These are phyloP conservation scores for Oxyteleia sp. DNA, from an alignment of 2,888 invertebrate species.

Conservation along the genomic window DNA sequence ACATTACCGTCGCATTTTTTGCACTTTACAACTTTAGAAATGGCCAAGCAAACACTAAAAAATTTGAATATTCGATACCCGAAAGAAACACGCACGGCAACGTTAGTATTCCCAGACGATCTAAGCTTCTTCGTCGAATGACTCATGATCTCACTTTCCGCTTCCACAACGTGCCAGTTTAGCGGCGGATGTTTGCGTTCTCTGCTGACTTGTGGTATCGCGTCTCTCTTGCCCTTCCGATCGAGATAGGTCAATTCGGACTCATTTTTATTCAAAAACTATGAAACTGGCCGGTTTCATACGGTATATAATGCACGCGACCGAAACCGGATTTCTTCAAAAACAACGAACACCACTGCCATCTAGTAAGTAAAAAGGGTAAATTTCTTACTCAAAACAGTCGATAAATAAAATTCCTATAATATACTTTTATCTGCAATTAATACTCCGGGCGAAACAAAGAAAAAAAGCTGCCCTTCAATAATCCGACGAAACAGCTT, in stretches of 20 bases:
- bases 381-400: slow-evolving; percentile 6
- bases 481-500: slow-evolving; percentile 15
- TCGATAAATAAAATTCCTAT: slow-evolving; percentile 6
- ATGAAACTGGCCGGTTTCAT: background rate
- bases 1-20: slow-evolving; percentile 53
- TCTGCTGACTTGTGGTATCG: background rate
- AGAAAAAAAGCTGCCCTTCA: slow-evolving; percentile 5
- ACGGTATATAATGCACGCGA: too few species aligned
- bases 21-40: slow-evolving; percentile 52
- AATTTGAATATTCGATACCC: slow-evolving; percentile 35
- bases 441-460: background rate
- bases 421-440: background rate
- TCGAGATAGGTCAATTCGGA: too few species aligned
- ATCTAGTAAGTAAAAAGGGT: slow-evolving; percentile 2
- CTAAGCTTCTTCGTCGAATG: slow-evolving; percentile 21
- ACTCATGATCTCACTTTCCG: slow-evolving; percentile 69
- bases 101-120: background rate
- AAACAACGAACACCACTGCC: background rate
- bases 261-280: slow-evolving; percentile 6
- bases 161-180: slow-evolving; percentile 49
- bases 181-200: slow-evolving; percentile 30
- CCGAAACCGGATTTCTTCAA: too few species aligned
- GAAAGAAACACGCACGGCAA: background rate
- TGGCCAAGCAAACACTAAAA: slow-evolving; percentile 55
- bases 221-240: background rate